Evolutionary conservation across 1,140 invertebrate genomes (phyloP), one percentile per base, ranked within the genome.

Genomic region (Mactra quadrangularis): DNA sequence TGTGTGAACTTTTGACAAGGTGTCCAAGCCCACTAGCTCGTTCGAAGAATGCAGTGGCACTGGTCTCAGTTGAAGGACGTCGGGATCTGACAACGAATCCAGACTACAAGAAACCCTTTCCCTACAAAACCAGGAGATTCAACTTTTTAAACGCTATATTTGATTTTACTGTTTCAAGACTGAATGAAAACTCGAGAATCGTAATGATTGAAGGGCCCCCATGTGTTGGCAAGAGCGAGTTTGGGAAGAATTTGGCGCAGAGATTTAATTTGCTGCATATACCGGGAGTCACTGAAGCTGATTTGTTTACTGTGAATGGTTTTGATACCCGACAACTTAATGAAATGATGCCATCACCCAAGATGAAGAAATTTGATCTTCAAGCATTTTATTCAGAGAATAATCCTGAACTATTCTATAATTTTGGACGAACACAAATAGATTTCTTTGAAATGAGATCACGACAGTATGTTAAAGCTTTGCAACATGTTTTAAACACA

Each of bases 131-230:
- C 27, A 47, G 33, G 22, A 15, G 29, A 4, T 82, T 74, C 72
- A 29, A 22, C 6, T n/a, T 66, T n/a, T n/a, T 52, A 1, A 11
- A 11, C 0, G 25, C 57, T n/a, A 27, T 66, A 6, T 27, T 66
- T 17, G 79, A 82, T 19, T 62, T 60, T 66, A 82, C 79, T 22
- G 22, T 11, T 17, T 29, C 55, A 25, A 82, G 90, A 55, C 72
- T 90, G 13, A 85, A 91, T 76, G 90, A 91, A 47, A 91, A 91
- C 57, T 85, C 75, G 17, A 89, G 88, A 76, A 82, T 91, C 0
- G 85, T 91, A 31, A 22, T 89, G 15, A 84, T 91, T 29, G 91
- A 92, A 60, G 91, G 91, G 41, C 89, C 88, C 77, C 64, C 91
- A 0, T 89, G 83, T 13, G 81, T 87, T 0, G 88, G 88, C 1